These are phyloP conservation scores for Microplitis deprimator DNA, from an alignment of 2,888 invertebrate genomes.

Conservation along the genomic window DNA sequence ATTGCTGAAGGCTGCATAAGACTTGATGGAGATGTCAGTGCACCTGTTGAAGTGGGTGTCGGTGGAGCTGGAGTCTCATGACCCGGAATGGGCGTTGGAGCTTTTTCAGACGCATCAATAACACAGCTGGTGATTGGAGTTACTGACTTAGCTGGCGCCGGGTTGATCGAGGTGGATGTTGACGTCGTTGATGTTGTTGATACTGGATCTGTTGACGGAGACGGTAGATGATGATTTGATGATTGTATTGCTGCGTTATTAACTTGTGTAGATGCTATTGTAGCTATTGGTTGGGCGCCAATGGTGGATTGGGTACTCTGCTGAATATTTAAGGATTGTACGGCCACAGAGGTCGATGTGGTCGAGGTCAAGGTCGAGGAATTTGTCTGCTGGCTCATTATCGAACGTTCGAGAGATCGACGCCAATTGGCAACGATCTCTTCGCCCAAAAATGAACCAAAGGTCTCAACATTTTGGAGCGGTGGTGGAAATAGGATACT, in stretches of 20 bases:
- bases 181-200: slow-evolving; percentile 60
- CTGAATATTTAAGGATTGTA: slow-evolving; percentile 73
- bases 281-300: slow-evolving; percentile 67
- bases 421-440: slow-evolving; percentile 87
- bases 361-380: slow-evolving; percentile 58
- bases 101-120: slow-evolving; percentile 62
- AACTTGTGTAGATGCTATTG: neutral
- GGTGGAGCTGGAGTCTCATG: slow-evolving; percentile 74
- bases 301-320: slow-evolving; percentile 63
- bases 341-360: slow-evolving; percentile 72
- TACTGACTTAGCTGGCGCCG: slow-evolving; percentile 65
- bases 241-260: neutral
- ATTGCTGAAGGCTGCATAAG: slow-evolving; percentile 42
- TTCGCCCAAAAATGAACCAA: slow-evolving; percentile 84
- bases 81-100: slow-evolving; percentile 72
- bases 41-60: slow-evolving; percentile 67
- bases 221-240: slow-evolving; percentile 69
- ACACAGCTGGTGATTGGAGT: slow-evolving; percentile 62
- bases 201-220: slow-evolving; percentile 73
- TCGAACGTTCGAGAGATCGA: slow-evolving; percentile 77
- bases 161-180: slow-evolving; percentile 36
- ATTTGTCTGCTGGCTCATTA: slow-evolving; percentile 64
- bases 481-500: slow-evolving; percentile 73
- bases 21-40: slow-evolving; percentile 64
- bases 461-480: slow-evolving; percentile 79